phyloP scores from a whole-genome alignment of 92 coral and sea anemone species.

The Porites divaricata region DNA sequence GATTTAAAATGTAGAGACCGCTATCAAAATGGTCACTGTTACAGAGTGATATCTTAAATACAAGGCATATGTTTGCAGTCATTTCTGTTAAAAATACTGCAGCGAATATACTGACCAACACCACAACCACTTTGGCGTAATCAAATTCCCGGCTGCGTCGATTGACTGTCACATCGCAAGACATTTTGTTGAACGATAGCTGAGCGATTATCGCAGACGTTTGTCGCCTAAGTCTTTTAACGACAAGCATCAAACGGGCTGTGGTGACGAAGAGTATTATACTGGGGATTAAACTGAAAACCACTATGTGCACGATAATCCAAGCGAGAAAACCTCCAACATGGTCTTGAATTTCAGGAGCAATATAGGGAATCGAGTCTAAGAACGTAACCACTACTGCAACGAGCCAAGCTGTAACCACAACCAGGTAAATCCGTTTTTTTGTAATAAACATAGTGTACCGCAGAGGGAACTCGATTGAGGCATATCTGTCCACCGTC shows the following conservation, averaged over 20 bases:
- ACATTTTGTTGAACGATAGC: slow-evolving; percentile 2
- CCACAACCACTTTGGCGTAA: neutral
- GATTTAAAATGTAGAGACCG: neutral
- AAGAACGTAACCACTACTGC: slow-evolving; percentile 27
- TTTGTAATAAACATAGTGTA: slow-evolving; percentile 48
- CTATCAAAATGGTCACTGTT: neutral
- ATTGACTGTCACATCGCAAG: neutral
- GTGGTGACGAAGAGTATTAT: neutral
- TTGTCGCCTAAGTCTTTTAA: neutral
- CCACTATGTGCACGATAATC: neutral
- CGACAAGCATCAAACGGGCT: neutral
- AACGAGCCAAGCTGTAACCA: slow-evolving; percentile 25
- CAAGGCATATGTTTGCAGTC: neutral
- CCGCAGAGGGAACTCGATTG: slow-evolving; percentile 31
- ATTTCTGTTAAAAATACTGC: neutral
- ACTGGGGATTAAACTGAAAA: neutral
- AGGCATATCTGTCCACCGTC: slow-evolving; percentile 40
- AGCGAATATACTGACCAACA: neutral
- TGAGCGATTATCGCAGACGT: neutral
- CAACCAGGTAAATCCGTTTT: slow-evolving; percentile 23
- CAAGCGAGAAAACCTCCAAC: neutral
- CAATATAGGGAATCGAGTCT: neutral
- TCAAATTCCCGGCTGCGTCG: neutral
- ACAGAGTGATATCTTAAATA: neutral
- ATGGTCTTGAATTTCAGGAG: neutral